Base-by-base conservation (phyloP, 2,113 vertebrate species). In the human (Homo sapiens) region DNA sequence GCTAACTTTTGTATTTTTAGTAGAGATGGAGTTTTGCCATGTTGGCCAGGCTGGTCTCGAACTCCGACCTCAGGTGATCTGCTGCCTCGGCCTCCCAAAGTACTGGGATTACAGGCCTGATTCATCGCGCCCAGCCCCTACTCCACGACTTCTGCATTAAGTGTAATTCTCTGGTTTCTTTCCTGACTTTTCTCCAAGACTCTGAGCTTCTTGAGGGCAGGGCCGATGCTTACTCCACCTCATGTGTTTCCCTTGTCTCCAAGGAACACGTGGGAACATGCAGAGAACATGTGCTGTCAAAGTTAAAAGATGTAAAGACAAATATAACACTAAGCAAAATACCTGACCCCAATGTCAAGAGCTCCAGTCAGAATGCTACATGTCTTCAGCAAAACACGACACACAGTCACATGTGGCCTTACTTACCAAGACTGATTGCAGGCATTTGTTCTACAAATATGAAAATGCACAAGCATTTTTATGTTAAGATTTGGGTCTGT, bases 261-360 rank as follows among this genome's bases (percentile, higher is more conserved):
- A 93, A 64, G 61, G 61, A 64, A 64, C 61, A 64, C 5, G 2
- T 64, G 61, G 61, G 30, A 30, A 30, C 27, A 70, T 5, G 50
- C 68, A 96, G 55, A 85, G 23, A 61, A 43, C 9, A 25, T 4
- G 30, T 2, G 3, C 25, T 10, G 2, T 13, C 43, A 32, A 22
- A 38, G 35, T 12, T 52, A 70, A 45, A 12, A 73, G 16, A 23
- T 12, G 22, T 43, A 43, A 2, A 89, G 52, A 40, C 22, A 66
- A 72, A 23, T 3, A 13, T 1, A 22, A 55, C 38, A 70, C 13
- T 0, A 35, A 38, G 57, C n/a, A 76, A 14, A 27, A 50, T 0
- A 4, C 8, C 32, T 3, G 1, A 61, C 1, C 38, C 45, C 38
- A n/a, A 9, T 0, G 6, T 8, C 40, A 23, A 70, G 66, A 76